Percentiles rank a stretch among this genome's conserved stretches.
phyloP scores from a whole-genome alignment of 2,888 invertebrate species.

The Nipponacmea schrenckii region DNA sequence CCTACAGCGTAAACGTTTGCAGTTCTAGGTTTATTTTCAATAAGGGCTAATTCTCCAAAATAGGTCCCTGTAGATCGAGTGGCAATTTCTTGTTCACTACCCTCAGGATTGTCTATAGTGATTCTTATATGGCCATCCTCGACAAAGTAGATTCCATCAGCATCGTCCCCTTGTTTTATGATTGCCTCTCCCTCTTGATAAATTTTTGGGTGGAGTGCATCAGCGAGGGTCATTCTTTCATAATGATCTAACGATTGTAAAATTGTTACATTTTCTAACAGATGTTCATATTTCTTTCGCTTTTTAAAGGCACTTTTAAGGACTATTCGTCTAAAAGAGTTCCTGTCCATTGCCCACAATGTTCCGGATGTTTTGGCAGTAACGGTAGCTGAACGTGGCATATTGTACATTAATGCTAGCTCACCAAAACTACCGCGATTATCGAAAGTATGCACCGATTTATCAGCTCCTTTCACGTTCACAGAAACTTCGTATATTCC shows the following conservation, averaged over 20 bases:
- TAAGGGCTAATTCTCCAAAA: slow-evolving; percentile 95
- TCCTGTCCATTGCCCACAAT: slow-evolving; percentile 68
- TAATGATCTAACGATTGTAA: slow-evolving; percentile 63
- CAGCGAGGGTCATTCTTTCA: slow-evolving; percentile 67
- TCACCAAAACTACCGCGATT: slow-evolving; percentile 68
- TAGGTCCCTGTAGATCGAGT: slow-evolving; percentile 79
- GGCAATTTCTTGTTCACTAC: slow-evolving; percentile 77
- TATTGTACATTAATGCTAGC: slow-evolving; percentile 67
- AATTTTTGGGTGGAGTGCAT: slow-evolving; percentile 59
- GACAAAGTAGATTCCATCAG: slow-evolving; percentile 68
- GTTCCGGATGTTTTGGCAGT: slow-evolving; percentile 57
- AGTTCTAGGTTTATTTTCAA: slow-evolving; percentile 95
- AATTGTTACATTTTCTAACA: slow-evolving; percentile 64
- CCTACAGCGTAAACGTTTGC: slow-evolving; percentile 82
- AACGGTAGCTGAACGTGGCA: slow-evolving; percentile 67
- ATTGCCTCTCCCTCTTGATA: slow-evolving; percentile 61
- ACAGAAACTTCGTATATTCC: slow-evolving; percentile 66
- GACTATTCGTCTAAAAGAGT: slow-evolving; percentile 66
- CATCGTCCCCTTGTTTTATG: slow-evolving; percentile 63
- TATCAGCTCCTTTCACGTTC: slow-evolving; percentile 55
- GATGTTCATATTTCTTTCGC: slow-evolving; percentile 65
- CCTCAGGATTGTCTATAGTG: slow-evolving; percentile 79
- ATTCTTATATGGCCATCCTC: slow-evolving; percentile 85
- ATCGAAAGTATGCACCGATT: slow-evolving; percentile 64
- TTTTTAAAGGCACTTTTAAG: slow-evolving; percentile 67